Percentiles rank a stretch among this genome's conserved stretches.
Evolutionary conservation across 2,797 vertebrate species (phyloP).

Genomic region (Oreonectes daqikongensis): DNA sequence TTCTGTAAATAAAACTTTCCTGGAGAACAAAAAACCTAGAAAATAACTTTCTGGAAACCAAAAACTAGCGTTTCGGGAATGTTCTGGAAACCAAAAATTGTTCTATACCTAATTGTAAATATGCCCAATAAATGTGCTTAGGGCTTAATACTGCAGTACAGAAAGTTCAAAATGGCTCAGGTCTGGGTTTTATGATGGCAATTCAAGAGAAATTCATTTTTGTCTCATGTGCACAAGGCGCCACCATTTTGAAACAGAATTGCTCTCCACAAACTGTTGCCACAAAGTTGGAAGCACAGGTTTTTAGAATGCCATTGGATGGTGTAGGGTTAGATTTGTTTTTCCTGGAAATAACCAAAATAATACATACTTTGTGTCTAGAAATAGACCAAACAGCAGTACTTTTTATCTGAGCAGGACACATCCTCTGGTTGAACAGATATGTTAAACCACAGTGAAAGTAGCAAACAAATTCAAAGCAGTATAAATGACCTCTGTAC

Average conservation of each 20-base stretch:
- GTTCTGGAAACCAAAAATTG: too few species aligned
- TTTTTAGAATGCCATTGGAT: neutral
- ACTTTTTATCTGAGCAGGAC: neutral
- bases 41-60: too few species aligned
- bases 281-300: neutral
- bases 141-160: too few species aligned
- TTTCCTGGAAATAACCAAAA: too few species aligned
- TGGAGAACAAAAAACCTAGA: too few species aligned
- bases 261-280: neutral
- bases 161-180: neutral
- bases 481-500: neutral
- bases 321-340: neutral
- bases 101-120: too few species aligned
- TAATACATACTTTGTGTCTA: too few species aligned
- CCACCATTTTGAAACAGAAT: neutral
- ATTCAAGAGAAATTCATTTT: too few species aligned
- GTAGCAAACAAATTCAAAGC: neutral
- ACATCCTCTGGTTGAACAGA: neutral
- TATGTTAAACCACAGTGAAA: neutral
- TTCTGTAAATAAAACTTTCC: too few species aligned
- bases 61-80: too few species aligned
- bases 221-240: too few species aligned
- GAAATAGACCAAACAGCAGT: neutral
- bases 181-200: neutral
- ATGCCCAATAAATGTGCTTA: too few species aligned